Percentiles rank a stretch among this genome's conserved stretches.
Conservation (phyloP, 2,113 vertebrate genomes). For the Microtus ochrogaster region DNA sequence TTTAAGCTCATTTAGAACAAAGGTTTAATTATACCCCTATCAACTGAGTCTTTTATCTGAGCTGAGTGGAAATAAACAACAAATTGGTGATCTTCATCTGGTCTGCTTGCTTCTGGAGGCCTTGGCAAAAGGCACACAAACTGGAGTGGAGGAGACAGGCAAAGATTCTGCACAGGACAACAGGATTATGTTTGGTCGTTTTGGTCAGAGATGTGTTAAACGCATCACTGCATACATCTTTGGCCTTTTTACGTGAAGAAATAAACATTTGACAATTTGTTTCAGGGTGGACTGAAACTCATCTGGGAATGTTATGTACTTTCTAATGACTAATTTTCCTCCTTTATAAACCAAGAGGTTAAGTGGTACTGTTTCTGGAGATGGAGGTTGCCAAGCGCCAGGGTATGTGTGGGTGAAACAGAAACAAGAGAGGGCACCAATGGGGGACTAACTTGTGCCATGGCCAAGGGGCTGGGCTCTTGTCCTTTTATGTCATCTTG, state of each 20-base stretch:
- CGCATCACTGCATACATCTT: neutral
- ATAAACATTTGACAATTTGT: neutral
- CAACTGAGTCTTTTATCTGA: constrained; percentile 67
- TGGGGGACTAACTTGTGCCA: neutral
- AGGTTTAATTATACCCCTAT: constrained; percentile 72
- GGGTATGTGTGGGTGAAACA: neutral
- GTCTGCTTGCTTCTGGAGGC: constrained; percentile 38
- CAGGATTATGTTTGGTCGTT: neutral
- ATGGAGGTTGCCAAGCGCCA: neutral
- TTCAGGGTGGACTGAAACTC: neutral
- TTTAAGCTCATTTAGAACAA: constrained; percentile 75
- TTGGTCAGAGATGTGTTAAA: neutral
- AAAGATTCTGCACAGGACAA: neutral
- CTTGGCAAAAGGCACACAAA: neutral
- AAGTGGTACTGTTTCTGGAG: neutral
- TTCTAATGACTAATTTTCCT: constrained; percentile 2
- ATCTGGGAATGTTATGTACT: constrained; percentile 8
- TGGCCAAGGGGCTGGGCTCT: neutral
- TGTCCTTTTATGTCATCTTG: neutral
- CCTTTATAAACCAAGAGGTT: constrained; percentile 16
- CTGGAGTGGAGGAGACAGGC: neutral
- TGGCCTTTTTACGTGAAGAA: constrained; percentile 15
- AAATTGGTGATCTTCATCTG: constrained; percentile 59
- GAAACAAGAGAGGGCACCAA: neutral
- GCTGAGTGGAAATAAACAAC: constrained; percentile 55